Percentiles rank a stretch among this genome's conserved stretches.
phyloP scores from a whole-genome alignment of 2,797 vertebrate species.

The Pelochelys cantorii region DNA sequence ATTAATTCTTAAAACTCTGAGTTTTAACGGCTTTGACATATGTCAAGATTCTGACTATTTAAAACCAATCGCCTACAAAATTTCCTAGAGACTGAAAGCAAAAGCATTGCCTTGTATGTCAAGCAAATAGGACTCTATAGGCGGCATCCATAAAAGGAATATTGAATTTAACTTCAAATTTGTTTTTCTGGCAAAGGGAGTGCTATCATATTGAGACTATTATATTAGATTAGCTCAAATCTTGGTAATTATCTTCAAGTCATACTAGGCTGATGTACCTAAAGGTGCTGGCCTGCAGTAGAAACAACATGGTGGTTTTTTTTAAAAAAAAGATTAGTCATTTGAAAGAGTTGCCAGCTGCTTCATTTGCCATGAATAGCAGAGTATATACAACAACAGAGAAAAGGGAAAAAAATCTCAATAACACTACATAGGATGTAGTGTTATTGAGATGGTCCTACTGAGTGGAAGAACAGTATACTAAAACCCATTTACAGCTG shows the following conservation, averaged over 20 bases:
- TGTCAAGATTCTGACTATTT: conserved; percentile 41
- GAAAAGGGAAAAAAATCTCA: conserved; percentile 3
- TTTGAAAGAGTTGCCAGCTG: conserved; percentile 17
- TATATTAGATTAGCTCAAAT: not conserved
- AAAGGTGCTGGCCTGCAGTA: not conserved
- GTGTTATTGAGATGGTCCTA: conserved; percentile 34
- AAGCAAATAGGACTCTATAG: not conserved
- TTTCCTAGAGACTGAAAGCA: conserved; percentile 10
- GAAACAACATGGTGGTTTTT: not conserved
- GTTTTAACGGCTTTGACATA: conserved; percentile 21
- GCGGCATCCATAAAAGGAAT: not conserved
- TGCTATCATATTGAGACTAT: conserved; percentile 18
- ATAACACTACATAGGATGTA: conserved; percentile 39
- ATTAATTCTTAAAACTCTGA: conserved; percentile 25
- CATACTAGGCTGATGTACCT: not conserved
- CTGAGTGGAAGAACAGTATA: conserved; percentile 49
- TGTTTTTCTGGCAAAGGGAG: not conserved
- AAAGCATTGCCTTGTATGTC: not conserved
- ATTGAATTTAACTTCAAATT: not conserved
- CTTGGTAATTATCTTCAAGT: conserved; percentile 25
- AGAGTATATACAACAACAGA: not conserved
- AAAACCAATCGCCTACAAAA: conserved; percentile 28
- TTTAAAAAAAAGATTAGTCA: not conserved
- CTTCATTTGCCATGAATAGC: conserved; percentile 22
- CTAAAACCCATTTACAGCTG: conserved; percentile 73